Evolutionary conservation across 2,113 vertebrate species (phyloP), one percentile per base, ranked within the genome.

Genomic region (Zootoca vivipara): DNA sequence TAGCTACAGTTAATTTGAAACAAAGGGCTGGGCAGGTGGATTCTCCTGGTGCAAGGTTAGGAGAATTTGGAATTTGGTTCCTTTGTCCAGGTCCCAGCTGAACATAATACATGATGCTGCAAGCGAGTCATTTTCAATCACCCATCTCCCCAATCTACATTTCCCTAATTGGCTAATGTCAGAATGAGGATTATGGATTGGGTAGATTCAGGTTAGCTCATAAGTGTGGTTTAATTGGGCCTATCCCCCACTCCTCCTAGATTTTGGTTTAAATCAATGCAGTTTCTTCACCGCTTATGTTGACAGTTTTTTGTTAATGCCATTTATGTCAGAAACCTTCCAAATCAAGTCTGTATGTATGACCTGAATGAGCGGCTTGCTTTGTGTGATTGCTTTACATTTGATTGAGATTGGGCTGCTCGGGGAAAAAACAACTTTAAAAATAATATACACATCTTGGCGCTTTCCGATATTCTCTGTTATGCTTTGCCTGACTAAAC

Each of bases 401-500:
- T 87, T 78, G 74, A 64, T 79, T 20, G 67, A 42, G 62, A 67
- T 10, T 28, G 24, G 46, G 46, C 10, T 12, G 46, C 46, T 12
- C 0, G 46, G 46, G 46, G 46, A 9, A 2, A 8, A 46, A 46
- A 46, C 46, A 72, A 64, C 12, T 16, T 82, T 80, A 33, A 33
- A 10, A 69, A 78, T 69, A 85, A 38, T 35, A 73, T n/a, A 69
- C 24, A 18, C 89, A 52, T 73, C 1, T 10, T 87, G 13, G 20
- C 90, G 33, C 30, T 46, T 65, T 93, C 93, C 65, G 65, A 79
- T 33, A 89, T 30, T 90, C 85, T 4, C n/a, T 87, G 3, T 70
- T 73, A 81, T 85, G 65, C 8, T 26, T 86, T 70, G 6, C 4
- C 30, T 38, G 77, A 1, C n/a, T n/a, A 65, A 83, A 88, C 84